These are phyloP conservation scores for Dascyllus trimaculatus DNA, from an alignment of 2,113 vertebrate genomes.

Conservation along the genomic window DNA sequence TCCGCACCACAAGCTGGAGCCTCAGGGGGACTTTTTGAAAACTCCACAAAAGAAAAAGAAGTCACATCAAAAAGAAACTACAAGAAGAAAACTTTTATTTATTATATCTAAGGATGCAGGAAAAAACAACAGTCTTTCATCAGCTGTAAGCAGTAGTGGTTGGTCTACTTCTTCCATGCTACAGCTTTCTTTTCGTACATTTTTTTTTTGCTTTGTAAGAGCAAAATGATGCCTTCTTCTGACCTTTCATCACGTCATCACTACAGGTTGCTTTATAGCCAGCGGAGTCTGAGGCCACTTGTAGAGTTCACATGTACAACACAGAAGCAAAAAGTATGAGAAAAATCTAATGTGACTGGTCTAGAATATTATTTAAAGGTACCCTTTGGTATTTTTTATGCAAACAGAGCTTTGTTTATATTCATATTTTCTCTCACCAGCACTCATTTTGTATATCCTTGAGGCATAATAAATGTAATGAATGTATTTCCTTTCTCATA, in stretches of 20 bases:
- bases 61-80: constrained; percentile 8
- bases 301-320: too few species aligned
- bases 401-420: not conserved
- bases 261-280: too few species aligned
- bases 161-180: not conserved
- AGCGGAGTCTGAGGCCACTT: too few species aligned
- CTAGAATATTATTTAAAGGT: not conserved
- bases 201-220: not conserved
- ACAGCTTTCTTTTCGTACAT: not conserved
- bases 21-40: constrained; percentile 6
- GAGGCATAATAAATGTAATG: not conserved
- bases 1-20: constrained; percentile 34
- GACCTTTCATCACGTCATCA: not conserved
- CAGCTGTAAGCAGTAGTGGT: not conserved
- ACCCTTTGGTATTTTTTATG: not conserved
- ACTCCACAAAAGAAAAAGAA: constrained; percentile 24
- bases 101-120: constrained; percentile 34
- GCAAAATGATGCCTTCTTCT: not conserved
- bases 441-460: not conserved
- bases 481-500: not conserved
- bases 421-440: not conserved
- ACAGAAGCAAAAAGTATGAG: not conserved
- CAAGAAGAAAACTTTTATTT: constrained; percentile 34
- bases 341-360: not conserved
- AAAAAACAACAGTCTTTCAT: constrained; percentile 33